These are phyloP conservation scores for Etheostoma spectabile DNA, from an alignment of 2,113 vertebrate species.

Conservation along the genomic window DNA sequence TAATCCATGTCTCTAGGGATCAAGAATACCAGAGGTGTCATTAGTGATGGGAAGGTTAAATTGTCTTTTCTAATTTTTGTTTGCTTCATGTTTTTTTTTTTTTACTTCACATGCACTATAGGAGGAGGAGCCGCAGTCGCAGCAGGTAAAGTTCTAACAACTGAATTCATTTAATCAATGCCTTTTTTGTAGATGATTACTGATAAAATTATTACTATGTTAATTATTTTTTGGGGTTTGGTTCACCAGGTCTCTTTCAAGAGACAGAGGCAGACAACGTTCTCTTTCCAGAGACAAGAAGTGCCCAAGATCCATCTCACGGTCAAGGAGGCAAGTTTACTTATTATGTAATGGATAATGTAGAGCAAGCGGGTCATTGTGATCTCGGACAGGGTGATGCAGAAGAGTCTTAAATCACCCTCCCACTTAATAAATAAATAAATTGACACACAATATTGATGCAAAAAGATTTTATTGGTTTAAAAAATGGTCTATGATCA, in stretches of 20 bases:
- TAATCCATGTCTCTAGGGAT: conserved; percentile 39
- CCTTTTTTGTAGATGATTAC: neutral
- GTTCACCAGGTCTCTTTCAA: conserved; percentile 91
- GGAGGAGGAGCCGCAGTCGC: conserved; percentile 95
- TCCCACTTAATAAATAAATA: no score
- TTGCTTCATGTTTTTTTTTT: conserved; percentile 16
- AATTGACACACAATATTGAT: no score
- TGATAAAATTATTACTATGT: neutral
- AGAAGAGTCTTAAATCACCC: no score
- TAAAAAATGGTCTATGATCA: no score
- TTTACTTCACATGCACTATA: conserved; percentile 73
- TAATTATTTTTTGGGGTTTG: neutral
- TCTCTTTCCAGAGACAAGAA: conserved; percentile 96
- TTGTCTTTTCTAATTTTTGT: conserved; percentile 31
- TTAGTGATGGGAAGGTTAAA: conserved; percentile 26
- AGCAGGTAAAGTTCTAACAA: conserved; percentile 88
- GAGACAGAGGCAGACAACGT: conserved; percentile 94
- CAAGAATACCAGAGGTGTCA: conserved; percentile 46
- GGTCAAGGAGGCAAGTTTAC: conserved; percentile 91
- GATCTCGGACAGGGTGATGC: no score
- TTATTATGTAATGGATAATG: no score
- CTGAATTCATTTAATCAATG: neutral
- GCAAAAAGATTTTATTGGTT: no score
- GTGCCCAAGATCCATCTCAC: conserved; percentile 94
- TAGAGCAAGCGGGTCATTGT: no score